A percentile compares a stretch with the other conserved stretches of the same genome.
Evolutionary conservation across 1,140 invertebrate genomes (phyloP).

Genomic region (Cataglyphis hispanica): DNA sequence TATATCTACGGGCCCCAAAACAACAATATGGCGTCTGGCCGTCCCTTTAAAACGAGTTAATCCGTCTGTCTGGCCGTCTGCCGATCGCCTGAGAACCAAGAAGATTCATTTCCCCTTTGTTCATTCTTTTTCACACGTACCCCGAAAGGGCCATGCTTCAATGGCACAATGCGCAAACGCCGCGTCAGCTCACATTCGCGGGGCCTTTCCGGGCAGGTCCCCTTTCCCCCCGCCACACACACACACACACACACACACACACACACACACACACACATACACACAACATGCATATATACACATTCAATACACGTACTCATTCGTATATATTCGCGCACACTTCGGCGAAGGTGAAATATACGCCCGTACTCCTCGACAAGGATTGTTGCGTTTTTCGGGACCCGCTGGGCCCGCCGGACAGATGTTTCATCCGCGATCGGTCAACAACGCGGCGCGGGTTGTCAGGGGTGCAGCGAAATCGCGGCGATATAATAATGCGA

Average conservation of each 20-base stretch:
- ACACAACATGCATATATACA: no score
- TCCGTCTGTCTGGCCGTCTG: slow-evolving; percentile 79
- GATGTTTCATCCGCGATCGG: slow-evolving; percentile 64
- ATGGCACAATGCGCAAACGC: slow-evolving; percentile 72
- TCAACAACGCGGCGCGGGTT: slow-evolving; percentile 1
- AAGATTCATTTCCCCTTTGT: slow-evolving; percentile 83
- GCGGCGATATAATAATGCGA: slow-evolving; percentile 64
- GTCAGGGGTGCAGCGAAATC: slow-evolving; percentile 51
- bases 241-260: no score
- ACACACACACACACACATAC: no score
- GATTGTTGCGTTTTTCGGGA: slow-evolving; percentile 62
- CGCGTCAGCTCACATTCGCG: slow-evolving; percentile 58
- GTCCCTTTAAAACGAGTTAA: slow-evolving; percentile 81
- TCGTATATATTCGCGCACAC: slow-evolving; percentile 43
- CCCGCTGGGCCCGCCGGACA: slow-evolving; percentile 51
- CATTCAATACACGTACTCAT: neutral
- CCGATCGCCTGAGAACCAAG: slow-evolving; percentile 80
- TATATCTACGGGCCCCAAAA: slow-evolving; percentile 30
- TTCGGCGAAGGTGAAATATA: slow-evolving; percentile 62
- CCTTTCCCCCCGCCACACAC: no score
- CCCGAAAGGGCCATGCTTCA: slow-evolving; percentile 70
- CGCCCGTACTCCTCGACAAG: slow-evolving; percentile 31
- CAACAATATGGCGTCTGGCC: slow-evolving; percentile 70
- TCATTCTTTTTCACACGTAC: slow-evolving; percentile 82
- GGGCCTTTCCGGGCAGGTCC: slow-evolving; percentile 64